Evolutionary conservation across 1,140 invertebrate genomes (phyloP).

Genomic region (Heliconius congener): DNA sequence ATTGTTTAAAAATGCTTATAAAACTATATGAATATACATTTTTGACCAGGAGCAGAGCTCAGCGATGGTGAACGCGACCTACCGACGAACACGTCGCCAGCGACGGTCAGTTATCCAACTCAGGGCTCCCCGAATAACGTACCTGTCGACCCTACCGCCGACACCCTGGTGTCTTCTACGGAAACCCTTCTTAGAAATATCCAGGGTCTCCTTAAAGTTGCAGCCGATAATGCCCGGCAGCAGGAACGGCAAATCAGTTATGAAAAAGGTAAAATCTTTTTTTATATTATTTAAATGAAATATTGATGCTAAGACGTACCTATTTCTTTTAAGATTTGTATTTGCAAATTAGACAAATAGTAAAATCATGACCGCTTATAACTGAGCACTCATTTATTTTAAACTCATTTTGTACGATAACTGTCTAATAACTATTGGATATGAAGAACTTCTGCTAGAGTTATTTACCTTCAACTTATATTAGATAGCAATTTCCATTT

Average conservation of each 20-base stretch:
- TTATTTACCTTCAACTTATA: not conserved
- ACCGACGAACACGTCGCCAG: conserved; percentile 63
- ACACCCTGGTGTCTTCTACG: conserved; percentile 87
- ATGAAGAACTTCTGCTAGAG: not conserved
- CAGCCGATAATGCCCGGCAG: conserved; percentile 96
- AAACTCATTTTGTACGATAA: too few species aligned
- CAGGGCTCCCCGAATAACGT: conserved; percentile 68
- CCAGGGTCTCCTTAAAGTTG: conserved; percentile 96
- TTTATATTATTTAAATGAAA: not conserved
- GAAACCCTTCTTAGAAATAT: conserved; percentile 97
- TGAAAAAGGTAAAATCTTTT: conserved; percentile 91
- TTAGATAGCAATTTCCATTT: conserved; percentile 14
- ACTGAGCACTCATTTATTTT: too few species aligned
- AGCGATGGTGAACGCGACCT: conserved; percentile 83
- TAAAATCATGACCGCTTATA: too few species aligned
- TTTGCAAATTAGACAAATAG: too few species aligned
- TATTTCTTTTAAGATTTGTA: too few species aligned
- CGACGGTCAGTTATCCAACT: conserved; percentile 73
- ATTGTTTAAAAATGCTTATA: not conserved
- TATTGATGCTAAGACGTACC: too few species aligned
- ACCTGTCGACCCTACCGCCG: conserved; percentile 82
- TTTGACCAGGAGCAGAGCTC: conserved; percentile 79
- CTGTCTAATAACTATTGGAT: not conserved
- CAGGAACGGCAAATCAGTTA: conserved; percentile 97
- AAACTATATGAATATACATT: not conserved